phyloP scores from a whole-genome alignment of 92 coral and sea anemone genomes.

The Metridium senile region DNA sequence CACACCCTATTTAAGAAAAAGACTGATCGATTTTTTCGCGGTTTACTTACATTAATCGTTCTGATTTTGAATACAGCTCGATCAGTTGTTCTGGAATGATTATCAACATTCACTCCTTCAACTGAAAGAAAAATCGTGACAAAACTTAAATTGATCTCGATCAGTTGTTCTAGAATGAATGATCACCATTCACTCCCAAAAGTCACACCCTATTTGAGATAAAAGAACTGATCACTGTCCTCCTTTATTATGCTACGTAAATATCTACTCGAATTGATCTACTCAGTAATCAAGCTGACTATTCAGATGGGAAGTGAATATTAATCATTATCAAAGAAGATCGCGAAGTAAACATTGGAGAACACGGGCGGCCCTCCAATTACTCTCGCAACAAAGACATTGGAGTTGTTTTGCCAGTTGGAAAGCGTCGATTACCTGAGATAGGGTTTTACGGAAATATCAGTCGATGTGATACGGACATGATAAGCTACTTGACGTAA shows the following conservation, averaged over 20 bases:
- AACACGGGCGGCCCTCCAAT: conserved; percentile 16
- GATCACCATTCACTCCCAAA: not conserved
- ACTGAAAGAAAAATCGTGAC: too few species aligned
- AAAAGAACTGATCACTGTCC: too few species aligned
- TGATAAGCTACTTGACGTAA: conserved; percentile 24
- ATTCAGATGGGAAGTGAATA: conserved; percentile 17
- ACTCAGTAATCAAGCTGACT: not conserved
- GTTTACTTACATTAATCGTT: too few species aligned
- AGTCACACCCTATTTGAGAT: not conserved
- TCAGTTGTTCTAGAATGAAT: not conserved
- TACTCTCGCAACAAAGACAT: not conserved
- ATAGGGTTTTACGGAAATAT: not conserved
- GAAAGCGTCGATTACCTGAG: conserved; percentile 9
- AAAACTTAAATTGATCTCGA: too few species aligned
- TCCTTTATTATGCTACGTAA: too few species aligned
- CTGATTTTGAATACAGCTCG: too few species aligned
- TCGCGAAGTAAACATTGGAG: conserved; percentile 1
- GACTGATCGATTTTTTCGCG: not conserved
- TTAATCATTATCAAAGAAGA: conserved; percentile 15
- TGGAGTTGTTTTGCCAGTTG: conserved; percentile 18
- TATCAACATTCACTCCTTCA: too few species aligned
- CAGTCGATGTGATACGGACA: conserved; percentile 22
- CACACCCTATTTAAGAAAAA: not conserved
- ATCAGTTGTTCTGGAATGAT: too few species aligned
- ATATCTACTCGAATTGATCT: too few species aligned